phyloP scores from a whole-genome alignment of 2,888 invertebrate genomes.

The Tenthredo scrophulariae region DNA sequence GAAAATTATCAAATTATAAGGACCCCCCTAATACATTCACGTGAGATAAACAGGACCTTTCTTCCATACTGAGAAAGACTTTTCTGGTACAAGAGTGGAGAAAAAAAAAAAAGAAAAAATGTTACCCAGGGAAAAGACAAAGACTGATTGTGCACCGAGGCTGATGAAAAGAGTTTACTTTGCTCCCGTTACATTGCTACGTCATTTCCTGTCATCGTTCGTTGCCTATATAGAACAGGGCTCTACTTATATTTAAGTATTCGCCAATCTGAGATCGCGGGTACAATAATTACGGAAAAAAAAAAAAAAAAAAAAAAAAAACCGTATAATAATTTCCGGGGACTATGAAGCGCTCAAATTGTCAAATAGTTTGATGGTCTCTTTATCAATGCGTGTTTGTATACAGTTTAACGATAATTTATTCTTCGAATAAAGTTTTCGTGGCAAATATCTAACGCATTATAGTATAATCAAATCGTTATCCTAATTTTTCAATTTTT shows the following conservation, averaged over 20 bases:
- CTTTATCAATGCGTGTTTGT: background rate
- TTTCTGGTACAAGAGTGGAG: too few species aligned
- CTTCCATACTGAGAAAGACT: too few species aligned
- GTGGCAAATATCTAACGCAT: background rate
- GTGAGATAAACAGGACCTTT: too few species aligned
- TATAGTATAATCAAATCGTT: background rate
- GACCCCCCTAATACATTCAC: too few species aligned
- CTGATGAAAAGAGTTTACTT: conserved; percentile 18
- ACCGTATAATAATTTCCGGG: background rate
- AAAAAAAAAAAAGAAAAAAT: background rate
- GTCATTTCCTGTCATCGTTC: conserved; percentile 35
- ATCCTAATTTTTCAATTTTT: background rate
- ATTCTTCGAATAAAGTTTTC: background rate
- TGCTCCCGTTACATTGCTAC: background rate
- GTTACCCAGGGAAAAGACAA: background rate
- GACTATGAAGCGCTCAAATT: background rate
- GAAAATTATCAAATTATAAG: too few species aligned
- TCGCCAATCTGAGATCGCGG: background rate
- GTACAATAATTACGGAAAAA: background rate
- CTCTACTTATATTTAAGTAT: background rate
- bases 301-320: background rate
- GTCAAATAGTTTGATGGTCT: background rate
- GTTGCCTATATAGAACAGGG: conserved; percentile 6
- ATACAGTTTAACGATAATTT: background rate
- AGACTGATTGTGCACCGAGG: background rate